Base-by-base conservation (phyloP, 2,888 invertebrate species). In the Steinernema carpocapsae region DNA sequence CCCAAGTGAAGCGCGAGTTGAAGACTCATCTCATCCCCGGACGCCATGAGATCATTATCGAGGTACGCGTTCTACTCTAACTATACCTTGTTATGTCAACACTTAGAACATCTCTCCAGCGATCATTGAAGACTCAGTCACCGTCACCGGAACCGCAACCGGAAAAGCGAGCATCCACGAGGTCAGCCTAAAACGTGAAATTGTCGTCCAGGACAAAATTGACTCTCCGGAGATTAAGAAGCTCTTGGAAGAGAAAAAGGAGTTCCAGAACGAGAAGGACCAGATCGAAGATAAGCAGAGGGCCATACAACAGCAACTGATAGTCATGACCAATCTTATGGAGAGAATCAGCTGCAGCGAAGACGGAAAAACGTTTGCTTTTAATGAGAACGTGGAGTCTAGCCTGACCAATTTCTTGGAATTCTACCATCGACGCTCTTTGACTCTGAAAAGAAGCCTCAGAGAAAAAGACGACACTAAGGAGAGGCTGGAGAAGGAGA, bases 91-190 rank as follows among this genome's bases (percentile, higher is more conserved):
- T n/a, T n/a, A n/a, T 12, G 43, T 14, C 10, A 14, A 43, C 7
- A 4, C 72, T 71, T 71, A 85, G 82, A 85, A 85, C 59, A 70
- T 85, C n/a, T 72, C 79, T 29, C 22, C 52, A 0, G 71, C 51
- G 1, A 52, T 82, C 37, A 73, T 78, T 10, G 70, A 74, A n/a
- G 81, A 81, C 26, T 84, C 84, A 0, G 77, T 85, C n/a, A 74
- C 84, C 1, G 83, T 85, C n/a, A 81, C 83, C 32, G 80, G 85
- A n/a, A n/a, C n/a, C n/a, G n/a, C n/a, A 52, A 76, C 59, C 37
- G 80, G 83, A 81, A 2, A 75, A 75, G 7, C 84, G 6, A 10
- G 64, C 14, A 85, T 83, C 46, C 79, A 80, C 71, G 83, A 83
- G 70, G 84, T 85, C 10, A 78, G 76, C 46, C 80, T 77, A 29